Percentiles rank a stretch among this genome's conserved stretches.
Conservation (phyloP, 2,797 vertebrate species). For the Sebastes goodei region DNA sequence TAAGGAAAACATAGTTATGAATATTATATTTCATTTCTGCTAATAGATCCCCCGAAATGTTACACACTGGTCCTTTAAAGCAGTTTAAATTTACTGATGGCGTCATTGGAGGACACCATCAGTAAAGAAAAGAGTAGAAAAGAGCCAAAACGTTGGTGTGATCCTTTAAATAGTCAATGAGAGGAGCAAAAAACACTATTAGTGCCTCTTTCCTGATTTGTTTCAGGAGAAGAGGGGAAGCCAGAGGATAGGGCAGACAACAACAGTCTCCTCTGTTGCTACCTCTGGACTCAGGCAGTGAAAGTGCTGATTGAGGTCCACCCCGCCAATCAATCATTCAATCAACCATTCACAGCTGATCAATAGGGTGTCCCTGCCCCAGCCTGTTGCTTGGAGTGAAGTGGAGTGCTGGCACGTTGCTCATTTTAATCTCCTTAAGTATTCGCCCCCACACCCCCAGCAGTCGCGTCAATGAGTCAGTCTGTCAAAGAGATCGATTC, state of each 20-base stretch:
- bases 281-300: constrained; percentile 21
- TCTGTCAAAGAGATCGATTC: constrained; percentile 62
- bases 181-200: neutral
- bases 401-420: constrained; percentile 71
- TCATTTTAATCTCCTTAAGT: constrained; percentile 81
- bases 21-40: neutral
- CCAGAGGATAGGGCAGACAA: neutral
- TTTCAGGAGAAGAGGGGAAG: neutral
- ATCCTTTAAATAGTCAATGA: neutral
- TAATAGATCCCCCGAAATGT: neutral
- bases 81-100: neutral
- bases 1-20: neutral
- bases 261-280: neutral
- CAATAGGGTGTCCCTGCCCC: constrained; percentile 46
- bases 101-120: neutral
- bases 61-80: neutral
- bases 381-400: constrained; percentile 46
- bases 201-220: neutral
- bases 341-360: constrained; percentile 53
- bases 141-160: neutral
- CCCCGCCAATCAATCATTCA: constrained; percentile 43
- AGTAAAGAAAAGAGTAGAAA: neutral
- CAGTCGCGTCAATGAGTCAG: constrained; percentile 56
- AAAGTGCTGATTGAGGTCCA: constrained; percentile 57
- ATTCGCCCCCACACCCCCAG: constrained; percentile 39